A percentile compares a stretch with the other conserved stretches of the same genome.
Evolutionary conservation across 2,113 vertebrate species (phyloP).

Genomic region (Aspiorhynchus laticeps): DNA sequence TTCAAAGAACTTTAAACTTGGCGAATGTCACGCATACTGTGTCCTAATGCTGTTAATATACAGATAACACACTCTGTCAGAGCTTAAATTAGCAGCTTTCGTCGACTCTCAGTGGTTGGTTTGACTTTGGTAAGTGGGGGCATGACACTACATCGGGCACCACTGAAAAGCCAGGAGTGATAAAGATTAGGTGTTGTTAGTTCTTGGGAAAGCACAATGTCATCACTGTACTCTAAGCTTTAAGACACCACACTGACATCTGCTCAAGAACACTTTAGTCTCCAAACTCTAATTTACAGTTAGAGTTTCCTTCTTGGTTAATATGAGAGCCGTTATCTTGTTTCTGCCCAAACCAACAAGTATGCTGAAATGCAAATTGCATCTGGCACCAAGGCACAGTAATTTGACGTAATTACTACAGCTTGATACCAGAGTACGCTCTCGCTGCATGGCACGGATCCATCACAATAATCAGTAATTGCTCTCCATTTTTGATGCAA

Average conservation of each 20-base stretch:
- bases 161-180: not conserved
- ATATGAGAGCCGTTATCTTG: conserved; percentile 24
- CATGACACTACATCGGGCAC: not conserved
- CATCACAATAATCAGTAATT: conserved; percentile 74
- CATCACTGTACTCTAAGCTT: conserved; percentile 12
- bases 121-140: conserved; percentile 15
- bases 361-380: conserved; percentile 53
- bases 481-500: conserved; percentile 48
- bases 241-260: conserved; percentile 8
- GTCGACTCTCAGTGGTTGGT: not conserved
- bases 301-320: conserved; percentile 21
- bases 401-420: conserved; percentile 72
- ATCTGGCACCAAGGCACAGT: conserved; percentile 73
- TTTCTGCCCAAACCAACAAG: conserved; percentile 43
- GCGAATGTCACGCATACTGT: not conserved
- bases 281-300: conserved; percentile 3
- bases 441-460: conserved; percentile 64
- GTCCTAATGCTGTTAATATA: not conserved
- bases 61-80: conserved; percentile 4
- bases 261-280: not conserved
- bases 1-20: not conserved
- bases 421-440: conserved; percentile 67
- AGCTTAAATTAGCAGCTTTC: conserved; percentile 20
- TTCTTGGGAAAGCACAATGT: not conserved
- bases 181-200: not conserved